phyloP scores from a whole-genome alignment of 2,888 invertebrate genomes.

The Operophtera brumata region DNA sequence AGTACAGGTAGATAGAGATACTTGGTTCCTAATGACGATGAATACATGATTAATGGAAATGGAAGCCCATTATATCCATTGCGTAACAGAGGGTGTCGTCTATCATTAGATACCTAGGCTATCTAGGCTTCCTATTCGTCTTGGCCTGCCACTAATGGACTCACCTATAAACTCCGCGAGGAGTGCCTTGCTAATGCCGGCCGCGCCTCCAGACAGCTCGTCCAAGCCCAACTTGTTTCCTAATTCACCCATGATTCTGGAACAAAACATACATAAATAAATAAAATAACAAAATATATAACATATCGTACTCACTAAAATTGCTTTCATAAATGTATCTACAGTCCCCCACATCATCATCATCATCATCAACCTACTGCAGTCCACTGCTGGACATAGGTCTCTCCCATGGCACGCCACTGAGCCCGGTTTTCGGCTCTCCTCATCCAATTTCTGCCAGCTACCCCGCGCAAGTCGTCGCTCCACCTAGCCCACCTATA shows the following conservation, averaged over 20 bases:
- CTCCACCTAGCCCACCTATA: no score
- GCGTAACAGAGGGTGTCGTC: background rate
- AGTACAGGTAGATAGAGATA: no score
- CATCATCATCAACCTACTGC: no score
- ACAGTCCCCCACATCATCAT: no score
- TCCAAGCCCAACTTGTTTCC: constrained; percentile 84
- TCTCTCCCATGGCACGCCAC: no score
- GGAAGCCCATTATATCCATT: background rate
- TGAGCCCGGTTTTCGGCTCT: no score
- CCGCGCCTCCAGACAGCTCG: constrained; percentile 85
- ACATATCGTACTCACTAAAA: no score
- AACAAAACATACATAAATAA: constrained; percentile 2
- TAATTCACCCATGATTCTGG: constrained; percentile 80
- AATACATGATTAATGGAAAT: background rate
- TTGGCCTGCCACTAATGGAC: constrained; percentile 18
- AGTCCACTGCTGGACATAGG: no score
- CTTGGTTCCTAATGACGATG: background rate
- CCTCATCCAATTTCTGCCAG: no score
- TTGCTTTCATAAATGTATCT: no score
- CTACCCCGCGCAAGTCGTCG: no score
- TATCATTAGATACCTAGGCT: constrained; percentile 3
- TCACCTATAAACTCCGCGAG: constrained; percentile 92
- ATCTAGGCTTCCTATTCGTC: constrained; percentile 7
- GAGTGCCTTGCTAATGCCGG: constrained; percentile 88
- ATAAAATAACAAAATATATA: background rate